Percentiles rank a stretch among this genome's conserved stretches.
These are phyloP conservation scores for Muntiacus reevesi DNA, from an alignment of 2,113 vertebrate genomes.

Conservation along the genomic window DNA sequence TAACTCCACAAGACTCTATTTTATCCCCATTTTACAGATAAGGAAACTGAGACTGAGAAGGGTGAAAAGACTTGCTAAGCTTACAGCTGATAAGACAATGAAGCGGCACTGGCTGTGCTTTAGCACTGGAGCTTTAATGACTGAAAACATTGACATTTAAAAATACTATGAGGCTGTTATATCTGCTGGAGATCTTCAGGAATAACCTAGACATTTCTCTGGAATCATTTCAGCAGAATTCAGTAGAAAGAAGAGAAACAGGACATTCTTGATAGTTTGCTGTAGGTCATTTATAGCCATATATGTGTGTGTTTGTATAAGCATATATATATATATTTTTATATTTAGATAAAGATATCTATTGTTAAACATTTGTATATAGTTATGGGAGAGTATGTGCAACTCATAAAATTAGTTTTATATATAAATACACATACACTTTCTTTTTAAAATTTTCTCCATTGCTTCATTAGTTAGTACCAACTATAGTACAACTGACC, in stretches of 20 bases:
- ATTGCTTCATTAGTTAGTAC: not conserved
- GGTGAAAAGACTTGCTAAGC: not conserved
- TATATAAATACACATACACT: not conserved
- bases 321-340: not conserved
- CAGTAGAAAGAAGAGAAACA: not conserved
- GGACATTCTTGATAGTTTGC: not conserved
- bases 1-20: not conserved
- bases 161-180: not conserved
- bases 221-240: conserved; percentile 30
- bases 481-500: not conserved
- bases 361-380: not conserved
- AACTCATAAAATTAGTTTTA: not conserved
- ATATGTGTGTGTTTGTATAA: not conserved
- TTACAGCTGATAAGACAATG: not conserved
- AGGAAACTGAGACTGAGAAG: not conserved
- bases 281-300: not conserved
- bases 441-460: not conserved
- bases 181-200: not conserved
- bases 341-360: not conserved
- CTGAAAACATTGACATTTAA: not conserved
- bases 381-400: not conserved
- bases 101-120: not conserved
- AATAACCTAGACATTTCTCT: conserved; percentile 49
- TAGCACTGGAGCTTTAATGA: not conserved
- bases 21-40: not conserved